These are phyloP conservation scores for Anser brachyrhynchus DNA, from an alignment of 2,113 vertebrate species.

Conservation along the genomic window DNA sequence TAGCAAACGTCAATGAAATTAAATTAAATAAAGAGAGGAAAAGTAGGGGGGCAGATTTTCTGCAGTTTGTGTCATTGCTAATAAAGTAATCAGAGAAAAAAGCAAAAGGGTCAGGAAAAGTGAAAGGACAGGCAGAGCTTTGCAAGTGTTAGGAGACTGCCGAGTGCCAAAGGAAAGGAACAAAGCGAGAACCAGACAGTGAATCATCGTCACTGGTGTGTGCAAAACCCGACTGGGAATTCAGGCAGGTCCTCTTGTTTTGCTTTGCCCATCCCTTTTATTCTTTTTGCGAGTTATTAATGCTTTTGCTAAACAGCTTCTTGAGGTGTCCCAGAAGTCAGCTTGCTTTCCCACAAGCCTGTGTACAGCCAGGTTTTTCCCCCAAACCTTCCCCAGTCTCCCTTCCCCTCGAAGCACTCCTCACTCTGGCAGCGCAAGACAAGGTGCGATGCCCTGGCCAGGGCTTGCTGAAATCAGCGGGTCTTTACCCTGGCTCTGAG, in stretches of 20 bases:
- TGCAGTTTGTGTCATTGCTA: not conserved
- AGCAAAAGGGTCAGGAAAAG: not conserved
- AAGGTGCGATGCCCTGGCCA: not conserved
- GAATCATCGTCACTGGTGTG: slow-evolving; percentile 67
- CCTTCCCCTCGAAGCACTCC: not conserved
- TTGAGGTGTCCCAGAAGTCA: not conserved
- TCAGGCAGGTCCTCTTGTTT: slow-evolving; percentile 60
- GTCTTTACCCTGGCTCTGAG: not conserved
- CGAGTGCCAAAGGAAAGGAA: slow-evolving; percentile 9
- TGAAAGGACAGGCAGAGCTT: not conserved
- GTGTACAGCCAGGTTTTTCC: not conserved
- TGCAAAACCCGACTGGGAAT: slow-evolving; percentile 68
- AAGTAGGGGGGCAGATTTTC: not conserved
- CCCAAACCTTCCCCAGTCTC: not conserved
- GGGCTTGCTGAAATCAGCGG: not conserved
- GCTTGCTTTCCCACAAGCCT: not conserved
- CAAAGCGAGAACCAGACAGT: slow-evolving; percentile 72
- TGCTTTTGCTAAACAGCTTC: not conserved
- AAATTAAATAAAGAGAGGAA: not conserved
- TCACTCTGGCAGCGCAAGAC: not conserved
- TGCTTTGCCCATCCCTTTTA: slow-evolving; percentile 38
- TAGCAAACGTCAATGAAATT: not conserved
- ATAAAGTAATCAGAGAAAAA: not conserved
- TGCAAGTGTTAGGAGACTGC: not conserved
- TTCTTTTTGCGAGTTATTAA: slow-evolving; percentile 28